These are phyloP conservation scores for Peromyscus nudipes DNA, from an alignment of 2,797 vertebrate species.

Conservation along the genomic window DNA sequence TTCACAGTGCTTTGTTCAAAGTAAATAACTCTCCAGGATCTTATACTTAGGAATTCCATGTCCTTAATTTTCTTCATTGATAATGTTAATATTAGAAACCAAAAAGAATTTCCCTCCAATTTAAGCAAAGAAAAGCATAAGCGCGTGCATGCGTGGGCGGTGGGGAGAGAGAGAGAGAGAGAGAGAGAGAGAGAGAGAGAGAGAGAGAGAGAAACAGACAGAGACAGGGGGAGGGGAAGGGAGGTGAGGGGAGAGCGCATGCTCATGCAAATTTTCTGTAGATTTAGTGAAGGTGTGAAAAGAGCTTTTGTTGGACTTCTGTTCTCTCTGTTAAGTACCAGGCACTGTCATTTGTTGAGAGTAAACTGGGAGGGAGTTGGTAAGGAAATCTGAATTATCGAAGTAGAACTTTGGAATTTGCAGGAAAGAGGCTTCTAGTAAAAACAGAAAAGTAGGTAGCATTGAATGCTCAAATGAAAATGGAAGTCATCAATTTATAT, in stretches of 20 bases:
- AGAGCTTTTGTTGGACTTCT: background rate
- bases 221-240: too few species aligned
- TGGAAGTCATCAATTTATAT: background rate
- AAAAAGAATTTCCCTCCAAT: background rate
- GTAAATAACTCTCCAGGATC: slow-evolving; percentile 16
- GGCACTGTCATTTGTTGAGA: background rate
- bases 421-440: background rate
- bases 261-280: background rate
- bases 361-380: background rate
- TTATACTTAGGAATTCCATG: background rate
- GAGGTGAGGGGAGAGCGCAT: background rate
- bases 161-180: background rate
- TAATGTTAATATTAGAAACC: background rate
- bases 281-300: background rate
- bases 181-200: background rate
- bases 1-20: slow-evolving; percentile 4
- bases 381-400: slow-evolving; percentile 18
- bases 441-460: slow-evolving; percentile 23
- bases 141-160: too few species aligned
- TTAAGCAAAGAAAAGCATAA: background rate
- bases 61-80: background rate
- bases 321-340: slow-evolving; percentile 25
- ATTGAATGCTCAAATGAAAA: background rate
- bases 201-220: background rate
- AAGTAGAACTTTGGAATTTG: background rate